Evolutionary conservation across 2,888 invertebrate species (phyloP).

Genomic region (Eustalomyia histrio): DNA sequence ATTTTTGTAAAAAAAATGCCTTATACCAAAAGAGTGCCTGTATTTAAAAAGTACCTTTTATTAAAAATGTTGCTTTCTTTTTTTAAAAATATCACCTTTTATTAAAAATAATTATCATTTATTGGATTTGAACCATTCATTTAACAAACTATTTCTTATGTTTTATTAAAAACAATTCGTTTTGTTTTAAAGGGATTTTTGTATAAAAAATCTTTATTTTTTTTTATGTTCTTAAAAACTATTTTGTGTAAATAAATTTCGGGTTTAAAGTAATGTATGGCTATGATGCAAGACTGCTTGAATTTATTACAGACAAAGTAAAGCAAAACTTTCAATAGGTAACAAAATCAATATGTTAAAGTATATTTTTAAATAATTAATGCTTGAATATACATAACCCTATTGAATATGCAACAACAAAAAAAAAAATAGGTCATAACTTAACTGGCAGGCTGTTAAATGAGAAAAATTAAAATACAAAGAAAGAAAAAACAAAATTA

Average conservation of each 20-base stretch:
- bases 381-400: conserved; percentile 9
- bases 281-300: conserved; percentile 17
- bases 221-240: conserved; percentile 37
- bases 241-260: conserved; percentile 20
- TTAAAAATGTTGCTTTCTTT: too few species aligned
- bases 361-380: conserved; percentile 4
- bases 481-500: conserved; percentile 4
- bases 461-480: conserved; percentile 18
- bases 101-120: too few species aligned
- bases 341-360: conserved; percentile 2
- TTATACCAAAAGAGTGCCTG: too few species aligned
- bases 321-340: conserved; percentile 20
- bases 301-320: conserved; percentile 16
- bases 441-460: conserved; percentile 6
- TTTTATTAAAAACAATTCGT: neutral
- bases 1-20: too few species aligned
- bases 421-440: conserved; percentile 12
- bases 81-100: too few species aligned
- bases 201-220: conserved; percentile 44
- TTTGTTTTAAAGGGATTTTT: conserved; percentile 19
- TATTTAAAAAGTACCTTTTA: too few species aligned
- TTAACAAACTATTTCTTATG: too few species aligned
- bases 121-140: too few species aligned
- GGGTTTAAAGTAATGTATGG: conserved; percentile 23
- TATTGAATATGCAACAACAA: conserved; percentile 10